Evolutionary conservation across 2,888 invertebrate genomes (phyloP).

Genomic region (Caenorhabditis uteleia): DNA sequence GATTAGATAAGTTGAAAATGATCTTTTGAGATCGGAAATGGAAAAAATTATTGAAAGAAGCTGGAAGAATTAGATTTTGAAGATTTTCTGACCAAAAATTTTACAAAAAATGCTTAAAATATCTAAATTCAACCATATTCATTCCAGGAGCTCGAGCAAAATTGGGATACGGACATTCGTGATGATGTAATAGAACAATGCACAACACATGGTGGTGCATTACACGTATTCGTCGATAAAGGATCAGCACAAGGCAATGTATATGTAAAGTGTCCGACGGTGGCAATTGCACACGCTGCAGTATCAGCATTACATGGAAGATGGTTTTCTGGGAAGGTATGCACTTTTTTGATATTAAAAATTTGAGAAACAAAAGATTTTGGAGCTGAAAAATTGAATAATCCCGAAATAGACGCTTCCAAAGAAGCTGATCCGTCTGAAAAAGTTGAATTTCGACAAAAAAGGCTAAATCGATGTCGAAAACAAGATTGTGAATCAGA

Average conservation of each 20-base stretch:
- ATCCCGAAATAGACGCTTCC: too few species aligned
- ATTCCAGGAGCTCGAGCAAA: slow-evolving; percentile 38
- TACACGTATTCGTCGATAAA: slow-evolving; percentile 67
- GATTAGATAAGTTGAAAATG: too few species aligned
- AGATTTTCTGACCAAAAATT: too few species aligned
- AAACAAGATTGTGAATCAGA: too few species aligned
- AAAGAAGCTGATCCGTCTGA: too few species aligned
- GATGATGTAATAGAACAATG: slow-evolving; percentile 95
- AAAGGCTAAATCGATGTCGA: too few species aligned
- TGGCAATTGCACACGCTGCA: slow-evolving; percentile 92
- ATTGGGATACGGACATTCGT: slow-evolving; percentile 58
- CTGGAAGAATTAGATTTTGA: too few species aligned
- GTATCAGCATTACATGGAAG: slow-evolving; percentile 95
- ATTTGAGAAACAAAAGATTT: background rate
- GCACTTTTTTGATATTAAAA: background rate
- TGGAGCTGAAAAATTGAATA: background rate
- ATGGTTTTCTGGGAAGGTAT: slow-evolving; percentile 85
- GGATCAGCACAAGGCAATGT: slow-evolving; percentile 80
- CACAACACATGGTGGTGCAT: slow-evolving; percentile 86
- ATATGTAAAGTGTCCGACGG: slow-evolving; percentile 96
- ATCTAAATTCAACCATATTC: too few species aligned
- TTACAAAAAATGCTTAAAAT: too few species aligned
- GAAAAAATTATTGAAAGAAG: too few species aligned
- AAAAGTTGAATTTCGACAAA: too few species aligned
- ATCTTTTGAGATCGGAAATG: too few species aligned